These are phyloP conservation scores for Stenurella melanura DNA, from an alignment of 2,888 invertebrate genomes.

Conservation along the genomic window DNA sequence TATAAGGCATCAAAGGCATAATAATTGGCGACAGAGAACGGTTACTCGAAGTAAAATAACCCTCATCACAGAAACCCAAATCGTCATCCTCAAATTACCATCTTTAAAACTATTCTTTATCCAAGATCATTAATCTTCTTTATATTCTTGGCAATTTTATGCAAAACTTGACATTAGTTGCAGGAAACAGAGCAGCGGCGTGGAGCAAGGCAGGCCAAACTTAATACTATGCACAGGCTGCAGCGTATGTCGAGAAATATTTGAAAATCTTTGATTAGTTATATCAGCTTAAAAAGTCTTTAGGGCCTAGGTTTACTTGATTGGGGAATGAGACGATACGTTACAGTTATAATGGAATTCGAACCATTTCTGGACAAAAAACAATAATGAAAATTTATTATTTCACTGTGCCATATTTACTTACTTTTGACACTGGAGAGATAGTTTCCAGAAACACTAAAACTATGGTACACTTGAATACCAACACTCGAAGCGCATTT, in stretches of 20 bases:
- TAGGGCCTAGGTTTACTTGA: not conserved
- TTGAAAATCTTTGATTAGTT: too few relatives aligned
- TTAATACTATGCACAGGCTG: not conserved
- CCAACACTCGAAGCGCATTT: too few relatives aligned
- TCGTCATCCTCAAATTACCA: slow-evolving; percentile 62
- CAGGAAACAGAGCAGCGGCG: slow-evolving; percentile 28
- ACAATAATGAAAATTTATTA: too few relatives aligned
- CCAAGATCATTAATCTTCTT: slow-evolving; percentile 68
- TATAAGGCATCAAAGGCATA: slow-evolving; percentile 14
- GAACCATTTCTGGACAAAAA: too few relatives aligned
- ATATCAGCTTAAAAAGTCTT: not conserved
- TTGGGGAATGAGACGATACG: not conserved
- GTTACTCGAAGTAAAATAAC: slow-evolving; percentile 13
- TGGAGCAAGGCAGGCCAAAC: slow-evolving; percentile 12
- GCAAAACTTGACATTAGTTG: slow-evolving; percentile 69
- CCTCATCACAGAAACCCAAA: slow-evolving; percentile 31
- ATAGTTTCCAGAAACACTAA: too few relatives aligned
- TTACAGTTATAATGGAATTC: too few relatives aligned
- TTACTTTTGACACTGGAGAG: too few relatives aligned
- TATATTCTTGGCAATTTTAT: slow-evolving; percentile 68
- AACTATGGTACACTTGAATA: too few relatives aligned
- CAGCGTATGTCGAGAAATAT: too few relatives aligned
- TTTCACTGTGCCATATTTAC: too few relatives aligned
- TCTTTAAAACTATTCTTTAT: slow-evolving; percentile 67
- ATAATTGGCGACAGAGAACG: slow-evolving; percentile 22